Conservation (phyloP, 1,140 invertebrate genomes). For the Sitodiplosis mosellana region DNA sequence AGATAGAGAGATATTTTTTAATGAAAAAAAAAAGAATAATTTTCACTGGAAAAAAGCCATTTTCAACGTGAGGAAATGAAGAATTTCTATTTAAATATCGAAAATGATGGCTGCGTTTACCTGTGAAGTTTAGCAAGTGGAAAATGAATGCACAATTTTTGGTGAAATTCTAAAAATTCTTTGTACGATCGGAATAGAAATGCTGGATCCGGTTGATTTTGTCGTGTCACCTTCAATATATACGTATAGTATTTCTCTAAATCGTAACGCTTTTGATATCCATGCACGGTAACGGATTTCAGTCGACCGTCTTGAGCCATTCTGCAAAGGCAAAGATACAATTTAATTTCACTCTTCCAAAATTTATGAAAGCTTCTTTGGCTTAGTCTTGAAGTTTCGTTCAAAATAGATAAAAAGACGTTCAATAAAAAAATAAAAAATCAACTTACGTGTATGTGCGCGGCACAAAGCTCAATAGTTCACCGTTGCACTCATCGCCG, state of each 20-base stretch:
- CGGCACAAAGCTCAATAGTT: slow-evolving; percentile 83
- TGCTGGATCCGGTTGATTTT: slow-evolving; percentile 63
- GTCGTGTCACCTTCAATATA: slow-evolving; percentile 69
- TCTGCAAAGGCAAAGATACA: slow-evolving; percentile 28
- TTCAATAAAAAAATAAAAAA: too few species aligned
- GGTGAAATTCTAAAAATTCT: slow-evolving; percentile 91
- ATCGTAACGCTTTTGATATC: slow-evolving; percentile 87
- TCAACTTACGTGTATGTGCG: slow-evolving; percentile 73
- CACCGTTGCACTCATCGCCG: slow-evolving; percentile 62
- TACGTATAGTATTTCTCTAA: slow-evolving; percentile 98
- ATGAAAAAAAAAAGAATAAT: neutral
- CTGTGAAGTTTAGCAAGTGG: slow-evolving; percentile 72
- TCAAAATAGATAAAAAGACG: neutral
- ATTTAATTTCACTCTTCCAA: slow-evolving; percentile 1
- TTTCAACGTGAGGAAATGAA: too few species aligned
- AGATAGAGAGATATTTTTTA: neutral
- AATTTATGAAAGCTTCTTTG: too few species aligned
- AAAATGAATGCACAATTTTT: slow-evolving; percentile 83
- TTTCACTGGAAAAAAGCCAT: neutral
- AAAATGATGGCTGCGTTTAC: slow-evolving; percentile 28
- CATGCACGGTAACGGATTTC: slow-evolving; percentile 64
- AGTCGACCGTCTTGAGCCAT: slow-evolving; percentile 81
- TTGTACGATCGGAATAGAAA: slow-evolving; percentile 85
- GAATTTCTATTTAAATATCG: neutral
- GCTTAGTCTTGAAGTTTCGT: neutral